Base-by-base conservation (phyloP, 2,113 vertebrate genomes). In the Atlantisia rogersi region DNA sequence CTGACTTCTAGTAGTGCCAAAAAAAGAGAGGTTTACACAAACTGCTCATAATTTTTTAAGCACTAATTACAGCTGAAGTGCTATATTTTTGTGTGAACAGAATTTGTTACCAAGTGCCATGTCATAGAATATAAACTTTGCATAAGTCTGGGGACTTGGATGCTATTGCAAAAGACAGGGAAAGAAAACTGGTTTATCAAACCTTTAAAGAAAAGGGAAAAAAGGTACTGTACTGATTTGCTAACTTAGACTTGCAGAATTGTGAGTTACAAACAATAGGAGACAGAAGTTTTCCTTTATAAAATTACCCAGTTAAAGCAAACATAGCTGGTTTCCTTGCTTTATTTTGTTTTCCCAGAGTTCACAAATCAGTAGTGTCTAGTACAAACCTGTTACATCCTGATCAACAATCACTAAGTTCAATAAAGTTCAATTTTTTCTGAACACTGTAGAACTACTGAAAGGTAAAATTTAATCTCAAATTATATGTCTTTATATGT, bases 1-100 rank as follows among this genome's bases (percentile, higher is more conserved):
- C 97, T 97, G 97, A 97, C 96, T 97, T 93, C 77, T 91, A 88
- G 53, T 24, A 44, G 60, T 92, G 95, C 97, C 96, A 97, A 74
- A 95, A 46, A 97, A 90, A 88, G 46, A 92, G 94, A 93, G 56
- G 88, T 96, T 96, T 96, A 96, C 69, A 96, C 77, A 93, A 96
- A 96, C 90, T 91, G 80, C 52, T 90, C 77, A 60, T 94, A 92
- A 92, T 94, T 95, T 95, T 96, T 97, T 68, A 95, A 95, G 91
- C 86, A 82, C 73, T 95, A 89, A 92, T 97, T 96, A 96, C 35
- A 82, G 90, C 82, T 91, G 82, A 96, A 94, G 52, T 89, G 88
- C 8, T 92, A 60, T 82, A 86, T 89, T 46, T 81, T n/a, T 87
- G 28, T 88, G 63, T 58, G 73, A 96, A 67, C 15, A 79, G 58